These are phyloP conservation scores for Pelvicachromis taeniatus DNA, from an alignment of 2,113 vertebrate genomes.

Conservation along the genomic window DNA sequence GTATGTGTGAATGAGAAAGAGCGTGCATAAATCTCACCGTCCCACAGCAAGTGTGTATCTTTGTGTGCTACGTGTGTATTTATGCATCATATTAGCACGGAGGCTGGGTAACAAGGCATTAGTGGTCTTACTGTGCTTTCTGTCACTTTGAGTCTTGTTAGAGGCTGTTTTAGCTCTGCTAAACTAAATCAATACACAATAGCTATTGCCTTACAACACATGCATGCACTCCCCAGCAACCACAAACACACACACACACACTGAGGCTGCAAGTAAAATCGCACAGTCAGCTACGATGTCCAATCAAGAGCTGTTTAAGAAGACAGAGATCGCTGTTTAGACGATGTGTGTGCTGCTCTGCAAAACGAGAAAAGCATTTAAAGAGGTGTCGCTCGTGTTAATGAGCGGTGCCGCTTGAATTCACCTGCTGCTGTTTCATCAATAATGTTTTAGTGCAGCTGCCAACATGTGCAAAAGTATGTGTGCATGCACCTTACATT, in stretches of 20 bases:
- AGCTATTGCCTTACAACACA: constrained; percentile 19
- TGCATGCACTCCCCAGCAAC: background rate
- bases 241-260: background rate
- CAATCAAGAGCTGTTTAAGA: constrained; percentile 48
- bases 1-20: background rate
- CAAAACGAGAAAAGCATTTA: constrained; percentile 25
- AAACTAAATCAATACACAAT: constrained; percentile 48
- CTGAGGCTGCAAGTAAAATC: background rate
- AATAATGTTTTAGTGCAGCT: constrained; percentile 23
- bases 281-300: constrained; percentile 42
- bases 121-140: constrained; percentile 20
- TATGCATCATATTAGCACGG: background rate
- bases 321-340: constrained; percentile 33
- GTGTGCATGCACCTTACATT: background rate
- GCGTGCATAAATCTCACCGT: background rate
- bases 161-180: constrained; percentile 25
- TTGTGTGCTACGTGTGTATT: background rate
- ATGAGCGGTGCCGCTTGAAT: constrained; percentile 24
- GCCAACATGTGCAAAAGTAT: background rate
- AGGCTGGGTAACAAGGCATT: constrained; percentile 38
- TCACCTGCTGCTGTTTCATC: constrained; percentile 39
- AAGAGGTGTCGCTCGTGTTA: constrained; percentile 29
- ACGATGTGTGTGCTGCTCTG: background rate
- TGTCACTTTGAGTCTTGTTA: constrained; percentile 49
- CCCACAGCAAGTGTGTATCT: background rate